phyloP scores from a whole-genome alignment of 2,888 invertebrate genomes.

The Leuctra nigra region DNA sequence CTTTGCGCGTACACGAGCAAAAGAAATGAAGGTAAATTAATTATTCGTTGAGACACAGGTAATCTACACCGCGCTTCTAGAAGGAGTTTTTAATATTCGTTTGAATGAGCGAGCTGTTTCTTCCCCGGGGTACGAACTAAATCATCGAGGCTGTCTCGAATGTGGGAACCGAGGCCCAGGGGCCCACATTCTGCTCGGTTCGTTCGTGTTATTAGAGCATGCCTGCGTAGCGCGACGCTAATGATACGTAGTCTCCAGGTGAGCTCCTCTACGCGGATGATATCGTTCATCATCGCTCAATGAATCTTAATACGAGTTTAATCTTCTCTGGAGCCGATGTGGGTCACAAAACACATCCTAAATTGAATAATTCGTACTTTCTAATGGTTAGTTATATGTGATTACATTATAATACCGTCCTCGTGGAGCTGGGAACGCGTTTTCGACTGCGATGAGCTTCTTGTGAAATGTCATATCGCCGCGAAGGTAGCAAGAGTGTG shows the following conservation, averaged over 20 bases:
- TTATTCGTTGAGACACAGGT: background rate
- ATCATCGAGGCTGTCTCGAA: too few relatives aligned
- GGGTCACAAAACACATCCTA: conserved; percentile 17
- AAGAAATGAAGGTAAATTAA: background rate
- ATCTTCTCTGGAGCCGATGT: conserved; percentile 1
- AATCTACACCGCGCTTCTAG: too few relatives aligned
- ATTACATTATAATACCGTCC: background rate
- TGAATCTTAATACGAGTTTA: conserved; percentile 11
- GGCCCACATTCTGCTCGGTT: too few relatives aligned
- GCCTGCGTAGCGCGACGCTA: too few relatives aligned
- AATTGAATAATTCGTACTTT: conserved; percentile 19
- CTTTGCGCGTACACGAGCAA: too few relatives aligned
- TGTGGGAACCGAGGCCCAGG: too few relatives aligned
- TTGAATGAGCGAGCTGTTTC: too few relatives aligned
- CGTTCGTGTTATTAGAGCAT: too few relatives aligned
- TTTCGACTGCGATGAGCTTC: background rate
- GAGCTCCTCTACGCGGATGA: background rate
- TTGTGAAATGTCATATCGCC: conserved; percentile 4
- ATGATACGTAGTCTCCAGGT: background rate
- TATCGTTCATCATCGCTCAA: conserved; percentile 1
- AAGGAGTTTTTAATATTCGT: too few relatives aligned
- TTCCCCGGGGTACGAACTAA: too few relatives aligned
- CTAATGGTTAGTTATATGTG: conserved; percentile 1
- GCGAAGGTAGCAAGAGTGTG: too few relatives aligned
- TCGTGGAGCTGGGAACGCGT: background rate